Evolutionary conservation across 2,797 vertebrate genomes (phyloP), one percentile per base, ranked within the genome.

Genomic region (Staurois parvus): DNA sequence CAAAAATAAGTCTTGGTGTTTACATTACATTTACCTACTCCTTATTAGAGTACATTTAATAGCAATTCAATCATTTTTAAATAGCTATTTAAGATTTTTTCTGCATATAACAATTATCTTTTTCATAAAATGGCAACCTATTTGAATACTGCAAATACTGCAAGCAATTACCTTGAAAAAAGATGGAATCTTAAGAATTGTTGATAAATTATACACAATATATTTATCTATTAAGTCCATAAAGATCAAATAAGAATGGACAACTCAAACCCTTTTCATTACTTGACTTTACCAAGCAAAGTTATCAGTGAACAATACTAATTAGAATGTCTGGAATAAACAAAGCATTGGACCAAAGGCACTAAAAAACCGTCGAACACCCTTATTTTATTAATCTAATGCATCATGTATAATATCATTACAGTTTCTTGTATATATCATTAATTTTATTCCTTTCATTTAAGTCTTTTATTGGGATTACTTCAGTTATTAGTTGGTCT

Each of bases 401-500:
- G 98, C 97, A 97, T 98, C 96, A 96, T 98, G 97, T 97, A 97
- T 99, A 96, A 97, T 97, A 98, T 99, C 96, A 97, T 98, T 99
- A 97, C 96, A 96, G 96, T 97, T 99, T 81, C 48, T 96, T 96
- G 97, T 97, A 97, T 98, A 98, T 99, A 97, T 98, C 97, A 98
- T 98, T 99, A 98, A 99, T 98, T 98, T 99, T 97, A 98, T 98
- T 98, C 96, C 96, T 96, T 98, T 98, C 96, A 98, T 96, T 99
- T 98, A 98, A 97, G 96, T 96, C 96, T 98, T 98, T 99, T 98
- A 99, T 98, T 98, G 96, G 97, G 98, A 99, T 99, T 99, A 99
- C 98, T 99, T 99, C 96, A 96, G 97, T 98, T 99, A 99, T 99
- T 98, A 99, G 98, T 96, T 96, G 96, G 95, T 97, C 96, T 98